phyloP scores from a whole-genome alignment of 2,888 invertebrate genomes.

The Dolichomitus sp. region DNA sequence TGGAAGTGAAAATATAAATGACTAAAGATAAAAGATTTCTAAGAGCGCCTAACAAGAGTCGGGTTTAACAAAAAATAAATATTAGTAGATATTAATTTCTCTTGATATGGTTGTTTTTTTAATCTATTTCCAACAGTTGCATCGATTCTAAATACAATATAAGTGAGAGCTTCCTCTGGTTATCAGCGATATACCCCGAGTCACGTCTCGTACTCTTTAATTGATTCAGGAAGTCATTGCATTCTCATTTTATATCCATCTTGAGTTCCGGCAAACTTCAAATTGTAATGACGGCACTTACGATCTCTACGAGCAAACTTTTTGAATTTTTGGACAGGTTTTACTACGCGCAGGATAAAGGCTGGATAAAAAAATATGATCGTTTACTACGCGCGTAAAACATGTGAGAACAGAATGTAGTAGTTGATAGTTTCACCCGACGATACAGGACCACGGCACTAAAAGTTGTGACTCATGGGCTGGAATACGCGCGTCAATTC shows the following conservation, averaged over 20 bases:
- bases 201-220: too few species aligned
- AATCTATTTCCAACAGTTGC: neutral
- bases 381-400: neutral
- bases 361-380: neutral
- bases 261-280: neutral
- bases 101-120: neutral
- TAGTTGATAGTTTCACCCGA: neutral
- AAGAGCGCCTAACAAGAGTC: neutral
- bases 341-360: neutral
- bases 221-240: neutral
- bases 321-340: neutral
- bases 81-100: neutral
- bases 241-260: neutral
- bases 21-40: neutral
- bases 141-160: neutral
- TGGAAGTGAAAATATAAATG: too few species aligned
- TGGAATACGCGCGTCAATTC: neutral
- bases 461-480: constrained; percentile 61
- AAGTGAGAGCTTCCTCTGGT: neutral
- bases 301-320: neutral
- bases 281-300: neutral
- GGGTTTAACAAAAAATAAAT: neutral
- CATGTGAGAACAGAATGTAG: neutral
- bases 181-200: neutral
- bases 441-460: too few species aligned